Conservation (phyloP, 1,140 invertebrate genomes). For the Temnothorax curvispinosus region DNA sequence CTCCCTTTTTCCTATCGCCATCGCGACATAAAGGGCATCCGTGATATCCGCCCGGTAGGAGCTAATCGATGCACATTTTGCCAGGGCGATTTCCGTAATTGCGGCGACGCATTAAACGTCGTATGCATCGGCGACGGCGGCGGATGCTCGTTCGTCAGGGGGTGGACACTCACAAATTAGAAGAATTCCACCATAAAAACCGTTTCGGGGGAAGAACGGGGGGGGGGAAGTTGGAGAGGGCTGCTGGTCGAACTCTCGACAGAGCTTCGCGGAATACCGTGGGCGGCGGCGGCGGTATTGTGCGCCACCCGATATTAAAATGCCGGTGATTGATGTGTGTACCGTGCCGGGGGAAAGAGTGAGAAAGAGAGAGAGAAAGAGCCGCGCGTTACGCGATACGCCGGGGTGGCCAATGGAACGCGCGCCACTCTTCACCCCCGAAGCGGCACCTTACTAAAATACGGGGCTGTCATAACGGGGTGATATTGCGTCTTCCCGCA, state of each 20-base stretch:
- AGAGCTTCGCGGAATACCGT: constrained; percentile 69
- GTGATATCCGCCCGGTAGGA: constrained; percentile 51
- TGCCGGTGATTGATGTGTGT: constrained; percentile 86
- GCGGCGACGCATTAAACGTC: constrained; percentile 62
- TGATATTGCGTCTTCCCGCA: constrained; percentile 83
- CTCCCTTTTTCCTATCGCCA: constrained; percentile 30
- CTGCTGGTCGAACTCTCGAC: constrained; percentile 56
- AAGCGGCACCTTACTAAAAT: constrained; percentile 80
- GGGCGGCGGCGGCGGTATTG: constrained; percentile 80
- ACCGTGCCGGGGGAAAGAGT: constrained; percentile 80
- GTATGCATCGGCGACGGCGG: constrained; percentile 15
- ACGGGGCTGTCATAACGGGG: constrained; percentile 82
- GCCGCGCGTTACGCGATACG: constrained; percentile 8
- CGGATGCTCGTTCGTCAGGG: constrained; percentile 29
- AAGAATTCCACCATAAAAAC: constrained; percentile 84
- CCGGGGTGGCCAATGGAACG: constrained; percentile 67
- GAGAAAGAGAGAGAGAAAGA: constrained; percentile 45
- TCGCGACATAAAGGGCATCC: constrained; percentile 50
- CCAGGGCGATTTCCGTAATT: constrained; percentile 71
- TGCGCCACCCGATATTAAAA: constrained; percentile 86
- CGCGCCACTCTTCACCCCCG: constrained; percentile 64
- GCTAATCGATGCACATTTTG: constrained; percentile 71
- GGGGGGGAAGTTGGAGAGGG: neutral
- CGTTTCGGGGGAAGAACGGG: constrained; percentile 52
- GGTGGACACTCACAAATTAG: constrained; percentile 78